phyloP scores from a whole-genome alignment of 2,888 invertebrate genomes.

The Perdita meconis region DNA sequence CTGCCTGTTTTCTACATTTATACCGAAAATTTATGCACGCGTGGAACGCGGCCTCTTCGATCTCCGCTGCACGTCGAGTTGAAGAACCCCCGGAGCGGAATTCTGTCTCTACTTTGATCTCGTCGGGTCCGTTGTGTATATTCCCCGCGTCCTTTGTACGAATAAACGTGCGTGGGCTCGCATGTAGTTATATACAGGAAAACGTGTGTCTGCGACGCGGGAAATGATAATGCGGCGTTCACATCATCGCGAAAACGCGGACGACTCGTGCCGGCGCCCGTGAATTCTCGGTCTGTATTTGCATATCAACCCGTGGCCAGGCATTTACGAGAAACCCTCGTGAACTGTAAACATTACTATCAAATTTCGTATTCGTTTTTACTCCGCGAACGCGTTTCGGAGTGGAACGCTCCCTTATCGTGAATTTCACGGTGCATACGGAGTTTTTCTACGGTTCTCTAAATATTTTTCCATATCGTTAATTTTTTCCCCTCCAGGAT shows the following conservation, averaged over 20 bases:
- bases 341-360: slow-evolving; percentile 30
- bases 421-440: not conserved
- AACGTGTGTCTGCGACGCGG: slow-evolving; percentile 53
- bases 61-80: slow-evolving; percentile 62
- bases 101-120: slow-evolving; percentile 71
- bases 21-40: slow-evolving; percentile 19
- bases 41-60: slow-evolving; percentile 49
- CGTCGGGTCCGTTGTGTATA: slow-evolving; percentile 34
- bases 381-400: not conserved
- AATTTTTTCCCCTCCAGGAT: not conserved
- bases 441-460: not conserved
- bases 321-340: slow-evolving; percentile 30
- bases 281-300: slow-evolving; percentile 23
- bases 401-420: not conserved
- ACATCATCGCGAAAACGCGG: slow-evolving; percentile 31
- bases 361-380: slow-evolving; percentile 27
- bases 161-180: slow-evolving; percentile 40
- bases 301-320: slow-evolving; percentile 43
- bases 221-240: slow-evolving; percentile 62
- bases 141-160: slow-evolving; percentile 60
- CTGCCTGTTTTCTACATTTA: slow-evolving; percentile 3
- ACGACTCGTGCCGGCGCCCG: no score
- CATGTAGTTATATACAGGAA: slow-evolving; percentile 29
- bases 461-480: not conserved
- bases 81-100: slow-evolving; percentile 68